Base-by-base conservation (phyloP, 2,113 vertebrate species). In the Mola mola region DNA sequence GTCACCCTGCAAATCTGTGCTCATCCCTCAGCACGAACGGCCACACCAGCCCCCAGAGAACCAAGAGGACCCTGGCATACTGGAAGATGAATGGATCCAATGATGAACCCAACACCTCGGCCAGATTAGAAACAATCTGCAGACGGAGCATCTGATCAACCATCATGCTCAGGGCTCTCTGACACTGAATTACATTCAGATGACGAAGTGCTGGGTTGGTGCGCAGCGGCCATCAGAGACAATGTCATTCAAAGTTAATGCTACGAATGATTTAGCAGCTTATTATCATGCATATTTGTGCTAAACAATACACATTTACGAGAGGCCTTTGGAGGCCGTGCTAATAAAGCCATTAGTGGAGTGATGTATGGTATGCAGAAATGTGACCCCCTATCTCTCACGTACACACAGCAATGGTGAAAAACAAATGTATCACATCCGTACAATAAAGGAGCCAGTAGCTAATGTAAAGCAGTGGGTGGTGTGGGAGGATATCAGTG, bases 221-320 rank as follows among this genome's bases (percentile, higher is more conserved):
- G 48, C 31, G 19, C 37, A n/a, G 68, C 75, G 67, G 85, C 79
- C 72, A 83, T 87, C 79, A 43, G 22, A 75, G 72, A 44, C 90
- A 92, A 92, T 92, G 92, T 92, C 91, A 55, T 92, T 91, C 90
- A 92, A 92, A 91, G 92, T 92, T 91, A 93, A 93, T 91, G 90
- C 68, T 75, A 82, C 75, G 85, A 90, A 90, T 91, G 90, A 90
- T 92, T 92, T 90, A 90, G 73, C 76, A 56, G 83, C 79, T 90
- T 78, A 89, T 91, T 85, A 89, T 84, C 83, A 81, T 86, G 88
- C 89, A 85, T 90, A 87, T 90, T 88, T 85, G 84, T 53, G 59
- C 88, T 87, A 92, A 92, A 92, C 89, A 91, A 92, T 87, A 85
- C 82, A 85, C 83, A 88, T 90, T 91, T 88, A 90, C 88, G 85